Conservation (phyloP, 64 coral and sea anemone genomes). For the Anthopleura sola region DNA sequence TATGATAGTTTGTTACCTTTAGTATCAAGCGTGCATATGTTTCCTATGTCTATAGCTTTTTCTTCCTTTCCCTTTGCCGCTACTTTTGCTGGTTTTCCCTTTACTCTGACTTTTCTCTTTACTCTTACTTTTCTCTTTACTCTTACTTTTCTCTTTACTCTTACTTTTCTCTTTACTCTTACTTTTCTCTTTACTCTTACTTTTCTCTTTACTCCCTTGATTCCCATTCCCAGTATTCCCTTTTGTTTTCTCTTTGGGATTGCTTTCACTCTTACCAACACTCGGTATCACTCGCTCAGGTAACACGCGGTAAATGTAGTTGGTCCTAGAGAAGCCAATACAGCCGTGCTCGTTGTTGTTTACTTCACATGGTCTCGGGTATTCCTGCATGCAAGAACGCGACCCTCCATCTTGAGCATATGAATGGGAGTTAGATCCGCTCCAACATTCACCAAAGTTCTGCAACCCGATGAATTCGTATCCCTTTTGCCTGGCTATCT, state of each 20-base stretch:
- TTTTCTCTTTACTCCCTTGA: neutral
- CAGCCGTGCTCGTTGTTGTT: conserved; percentile 2
- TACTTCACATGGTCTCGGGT: neutral
- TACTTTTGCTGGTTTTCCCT: neutral
- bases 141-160: neutral
- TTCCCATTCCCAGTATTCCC: neutral
- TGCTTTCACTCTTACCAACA: neutral
- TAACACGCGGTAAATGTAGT: neutral
- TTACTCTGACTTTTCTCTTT: neutral
- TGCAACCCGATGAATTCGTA: neutral
- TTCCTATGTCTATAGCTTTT: too few relatives aligned
- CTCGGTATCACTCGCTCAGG: neutral
- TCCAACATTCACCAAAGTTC: conserved; percentile 12
- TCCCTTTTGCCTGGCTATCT: neutral
- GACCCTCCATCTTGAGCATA: neutral
- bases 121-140: neutral
- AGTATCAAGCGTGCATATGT: too few relatives aligned
- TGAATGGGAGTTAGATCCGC: neutral
- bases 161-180: neutral
- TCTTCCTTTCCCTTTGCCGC: neutral
- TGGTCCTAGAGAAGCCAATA: neutral
- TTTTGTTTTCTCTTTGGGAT: neutral
- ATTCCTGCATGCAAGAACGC: neutral
- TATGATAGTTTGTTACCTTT: too few relatives aligned
- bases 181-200: neutral